phyloP scores from a whole-genome alignment of 1,140 invertebrate genomes.

The Oryzaephilus surinamensis region DNA sequence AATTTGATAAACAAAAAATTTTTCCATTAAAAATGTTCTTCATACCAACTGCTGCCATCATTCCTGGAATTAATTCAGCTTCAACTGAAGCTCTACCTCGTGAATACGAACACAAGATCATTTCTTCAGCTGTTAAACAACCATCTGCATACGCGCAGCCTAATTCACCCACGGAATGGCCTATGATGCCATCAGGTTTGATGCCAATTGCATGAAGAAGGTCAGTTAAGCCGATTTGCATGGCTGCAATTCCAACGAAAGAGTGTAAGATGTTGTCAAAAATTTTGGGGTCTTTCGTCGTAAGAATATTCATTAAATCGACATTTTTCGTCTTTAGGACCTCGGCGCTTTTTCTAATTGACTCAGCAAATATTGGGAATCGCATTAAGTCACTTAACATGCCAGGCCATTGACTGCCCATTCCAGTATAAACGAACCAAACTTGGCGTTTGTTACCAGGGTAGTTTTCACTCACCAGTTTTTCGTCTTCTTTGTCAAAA shows the following conservation, averaged over 20 bases:
- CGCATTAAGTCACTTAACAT: conserved; percentile 53
- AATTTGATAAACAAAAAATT: conserved; percentile 10
- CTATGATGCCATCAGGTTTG: conserved; percentile 72
- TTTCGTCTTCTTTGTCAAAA: conserved; percentile 28
- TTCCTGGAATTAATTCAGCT: conserved; percentile 60
- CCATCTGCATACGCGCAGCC: conserved; percentile 86
- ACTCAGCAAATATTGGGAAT: conserved; percentile 52
- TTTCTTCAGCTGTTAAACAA: conserved; percentile 71
- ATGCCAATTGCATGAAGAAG: conserved; percentile 59
- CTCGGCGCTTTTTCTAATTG: conserved; percentile 59
- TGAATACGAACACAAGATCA: conserved; percentile 73
- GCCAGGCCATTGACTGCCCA: conserved; percentile 59
- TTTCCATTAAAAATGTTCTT: not conserved
- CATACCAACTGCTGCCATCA: conserved; percentile 74
- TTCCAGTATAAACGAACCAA: conserved; percentile 60
- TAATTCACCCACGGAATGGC: conserved; percentile 81
- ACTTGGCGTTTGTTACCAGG: conserved; percentile 32
- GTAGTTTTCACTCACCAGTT: conserved; percentile 28
- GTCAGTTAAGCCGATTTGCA: conserved; percentile 80
- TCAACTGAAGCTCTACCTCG: conserved; percentile 76
- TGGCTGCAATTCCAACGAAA: conserved; percentile 84
- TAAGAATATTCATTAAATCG: conserved; percentile 70
- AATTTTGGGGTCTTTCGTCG: conserved; percentile 56
- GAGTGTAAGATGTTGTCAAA: conserved; percentile 78
- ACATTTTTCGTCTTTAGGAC: conserved; percentile 61